These are phyloP conservation scores for Chroicocephalus ridibundus DNA, from an alignment of 2,113 vertebrate genomes.

Conservation along the genomic window DNA sequence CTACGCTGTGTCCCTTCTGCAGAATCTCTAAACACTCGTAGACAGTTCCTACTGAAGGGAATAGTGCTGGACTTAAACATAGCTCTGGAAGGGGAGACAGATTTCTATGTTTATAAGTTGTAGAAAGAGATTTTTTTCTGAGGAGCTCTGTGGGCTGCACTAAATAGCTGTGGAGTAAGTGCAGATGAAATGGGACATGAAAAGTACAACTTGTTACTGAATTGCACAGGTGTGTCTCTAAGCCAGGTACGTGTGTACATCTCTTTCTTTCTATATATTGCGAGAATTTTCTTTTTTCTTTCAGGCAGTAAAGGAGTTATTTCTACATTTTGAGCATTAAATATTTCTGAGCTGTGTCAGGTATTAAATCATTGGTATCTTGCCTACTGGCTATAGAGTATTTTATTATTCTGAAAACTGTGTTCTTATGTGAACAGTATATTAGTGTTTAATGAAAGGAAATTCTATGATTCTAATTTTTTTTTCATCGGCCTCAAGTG, in stretches of 20 bases:
- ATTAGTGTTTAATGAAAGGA: background rate
- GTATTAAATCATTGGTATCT: background rate
- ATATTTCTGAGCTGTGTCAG: background rate
- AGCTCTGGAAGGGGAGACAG: background rate
- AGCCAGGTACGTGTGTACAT: constrained; percentile 22
- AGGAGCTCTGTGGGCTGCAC: background rate
- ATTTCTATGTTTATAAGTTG: background rate
- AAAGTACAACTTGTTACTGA: constrained; percentile 32
- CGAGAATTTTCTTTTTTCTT: background rate
- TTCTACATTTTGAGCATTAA: background rate
- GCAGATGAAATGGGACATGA: constrained; percentile 28
- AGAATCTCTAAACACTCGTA: background rate
- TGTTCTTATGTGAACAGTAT: background rate
- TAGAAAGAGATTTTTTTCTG: background rate
- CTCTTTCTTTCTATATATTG: background rate
- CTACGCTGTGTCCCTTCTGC: background rate
- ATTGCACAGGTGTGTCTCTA: constrained; percentile 30
- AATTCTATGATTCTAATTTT: background rate
- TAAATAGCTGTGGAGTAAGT: background rate
- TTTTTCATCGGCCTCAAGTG: background rate
- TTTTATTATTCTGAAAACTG: background rate
- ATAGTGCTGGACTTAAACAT: background rate
- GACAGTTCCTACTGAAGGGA: background rate
- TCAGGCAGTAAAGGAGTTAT: background rate
- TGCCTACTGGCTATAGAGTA: background rate